Conservation (phyloP, 2,888 invertebrate species). For the Laothoe populi region DNA sequence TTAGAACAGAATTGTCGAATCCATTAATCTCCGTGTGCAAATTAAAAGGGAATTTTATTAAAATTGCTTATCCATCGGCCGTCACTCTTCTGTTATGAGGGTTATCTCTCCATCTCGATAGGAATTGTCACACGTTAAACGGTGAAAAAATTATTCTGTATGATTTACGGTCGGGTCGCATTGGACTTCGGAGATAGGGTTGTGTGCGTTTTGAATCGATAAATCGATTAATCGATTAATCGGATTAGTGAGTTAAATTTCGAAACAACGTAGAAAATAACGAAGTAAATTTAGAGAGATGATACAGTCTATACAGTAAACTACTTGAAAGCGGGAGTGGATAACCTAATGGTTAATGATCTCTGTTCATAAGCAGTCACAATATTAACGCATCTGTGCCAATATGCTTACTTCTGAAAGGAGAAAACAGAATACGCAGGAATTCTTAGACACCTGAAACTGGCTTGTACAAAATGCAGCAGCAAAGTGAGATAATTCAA, state of each 20-base stretch:
- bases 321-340: too few species aligned
- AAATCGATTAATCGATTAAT: neutral
- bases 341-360: too few species aligned
- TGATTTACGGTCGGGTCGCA: conserved; percentile 43
- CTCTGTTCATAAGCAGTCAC: too few species aligned
- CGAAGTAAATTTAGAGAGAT: too few species aligned
- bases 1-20: conserved; percentile 18
- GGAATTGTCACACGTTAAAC: conserved; percentile 26
- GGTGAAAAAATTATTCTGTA: conserved; percentile 43
- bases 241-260: neutral
- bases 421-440: too few species aligned
- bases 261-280: too few species aligned
- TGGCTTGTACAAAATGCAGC: too few species aligned
- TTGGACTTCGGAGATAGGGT: conserved; percentile 32
- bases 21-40: conserved; percentile 16
- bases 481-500: too few species aligned
- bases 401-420: too few species aligned
- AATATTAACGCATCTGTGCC: too few species aligned
- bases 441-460: too few species aligned
- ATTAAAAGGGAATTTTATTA: conserved; percentile 21
- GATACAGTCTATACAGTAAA: too few species aligned
- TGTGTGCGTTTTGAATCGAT: neutral
- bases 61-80: conserved; percentile 18
- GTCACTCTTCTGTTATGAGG: conserved; percentile 19
- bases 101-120: conserved; percentile 14